Conservation (phyloP, 1,140 invertebrate genomes). For the Plectrocnemia conspersa region DNA sequence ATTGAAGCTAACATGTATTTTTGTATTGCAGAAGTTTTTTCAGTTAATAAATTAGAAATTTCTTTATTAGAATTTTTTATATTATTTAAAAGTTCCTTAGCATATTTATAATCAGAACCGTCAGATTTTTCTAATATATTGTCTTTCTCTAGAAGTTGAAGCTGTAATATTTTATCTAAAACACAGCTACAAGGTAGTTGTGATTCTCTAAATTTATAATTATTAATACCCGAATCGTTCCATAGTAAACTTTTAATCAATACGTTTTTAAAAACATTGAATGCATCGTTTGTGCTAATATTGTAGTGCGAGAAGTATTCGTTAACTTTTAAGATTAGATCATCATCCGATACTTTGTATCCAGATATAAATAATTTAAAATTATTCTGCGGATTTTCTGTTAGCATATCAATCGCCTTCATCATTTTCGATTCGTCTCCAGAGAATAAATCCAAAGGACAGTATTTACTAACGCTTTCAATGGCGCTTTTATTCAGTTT, state of each 20-base stretch:
- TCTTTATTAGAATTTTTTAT: neutral
- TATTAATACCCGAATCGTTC: neutral
- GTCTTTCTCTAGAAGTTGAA: constrained; percentile 42
- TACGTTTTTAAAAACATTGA: constrained; percentile 8
- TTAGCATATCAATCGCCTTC: constrained; percentile 54
- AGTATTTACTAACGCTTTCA: constrained; percentile 54
- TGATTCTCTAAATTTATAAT: neutral
- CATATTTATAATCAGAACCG: constrained; percentile 24
- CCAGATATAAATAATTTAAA: constrained; percentile 65
- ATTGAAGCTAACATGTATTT: constrained; percentile 43
- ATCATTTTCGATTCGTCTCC: constrained; percentile 58
- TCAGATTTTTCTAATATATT: constrained; percentile 6
- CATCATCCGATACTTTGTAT: constrained; percentile 53
- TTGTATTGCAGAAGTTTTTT: constrained; percentile 17
- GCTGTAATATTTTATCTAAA: constrained; percentile 40
- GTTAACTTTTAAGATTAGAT: constrained; percentile 20
- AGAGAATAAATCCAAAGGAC: constrained; percentile 70
- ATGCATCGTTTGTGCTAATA: constrained; percentile 3
- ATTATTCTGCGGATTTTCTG: constrained; percentile 69
- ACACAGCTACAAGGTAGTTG: constrained; percentile 34
- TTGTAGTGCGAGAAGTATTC: constrained; percentile 18
- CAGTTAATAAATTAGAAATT: neutral
- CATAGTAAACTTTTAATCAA: constrained; percentile 21
- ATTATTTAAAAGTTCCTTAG: constrained; percentile 22
- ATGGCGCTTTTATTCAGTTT: constrained; percentile 57